Evolutionary conservation across 2,888 invertebrate genomes (phyloP), one percentile per base, ranked within the genome.

Genomic region (Xestia ashworthii): DNA sequence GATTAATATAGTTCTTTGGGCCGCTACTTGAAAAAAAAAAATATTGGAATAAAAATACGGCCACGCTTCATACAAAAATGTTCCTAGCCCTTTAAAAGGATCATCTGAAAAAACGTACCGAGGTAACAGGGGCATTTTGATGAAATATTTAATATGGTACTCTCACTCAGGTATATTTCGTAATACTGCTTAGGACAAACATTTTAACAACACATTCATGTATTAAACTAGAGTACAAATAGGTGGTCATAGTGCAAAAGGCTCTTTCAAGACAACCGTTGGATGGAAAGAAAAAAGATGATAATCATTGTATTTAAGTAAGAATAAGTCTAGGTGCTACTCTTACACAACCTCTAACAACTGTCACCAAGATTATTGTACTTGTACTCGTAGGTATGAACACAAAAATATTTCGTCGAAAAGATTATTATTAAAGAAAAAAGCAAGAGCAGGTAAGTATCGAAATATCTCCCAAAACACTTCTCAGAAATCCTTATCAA

Each of bases 381-480:
- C 14, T 14, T 25, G 58, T n/a, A 25, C 12, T 14, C 25, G 16
- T 16, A 11, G 14, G 11, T 76, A 64, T 8, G 25, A 62, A 50
- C 50, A 12, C 6, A 6, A 76, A 53, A 3, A 16, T 0, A 38
- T 46, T 16, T 66, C 0, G 3, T 41, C 14, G 6, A 78, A 16
- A 64, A n/a, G 9, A 1, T 60, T 44, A 16, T 6, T 60, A 60
- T 60, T 1, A 14, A 38, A 71, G n/a, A 75, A 80, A 64, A 25
- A 46, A 66, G 22, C n/a, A 78, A 60, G 67, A 70, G 3, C 44
- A 44, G 32, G 19, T 32, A 32, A 32, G 44, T 41, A 50, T 74
- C 66, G 19, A 74, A 72, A 74, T 66, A 83, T n/a, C 16, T 70
- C 58, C 5, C 60, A 44, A 41, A 80, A 66, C 32, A 71, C 16